Conservation (phyloP, 2,113 vertebrate genomes). For the Hipposideros armiger region DNA sequence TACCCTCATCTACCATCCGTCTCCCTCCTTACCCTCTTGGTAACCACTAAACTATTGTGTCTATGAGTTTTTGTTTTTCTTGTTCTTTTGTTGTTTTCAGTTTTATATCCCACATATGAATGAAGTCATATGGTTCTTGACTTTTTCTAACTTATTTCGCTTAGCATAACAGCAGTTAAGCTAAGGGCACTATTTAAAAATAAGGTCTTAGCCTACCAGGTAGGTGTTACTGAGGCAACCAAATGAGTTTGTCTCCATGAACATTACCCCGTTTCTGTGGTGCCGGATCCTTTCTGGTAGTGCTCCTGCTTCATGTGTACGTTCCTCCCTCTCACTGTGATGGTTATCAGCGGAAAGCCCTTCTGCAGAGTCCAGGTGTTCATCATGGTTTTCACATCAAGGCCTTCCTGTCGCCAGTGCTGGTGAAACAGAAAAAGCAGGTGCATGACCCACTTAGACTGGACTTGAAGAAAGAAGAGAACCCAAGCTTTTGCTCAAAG, state of each 20-base stretch:
- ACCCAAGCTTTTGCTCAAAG: neutral
- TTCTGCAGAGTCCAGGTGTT: constrained; percentile 96
- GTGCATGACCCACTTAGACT: neutral
- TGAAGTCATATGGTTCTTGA: too few species aligned
- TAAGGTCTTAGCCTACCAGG: neutral
- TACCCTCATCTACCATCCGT: too few species aligned
- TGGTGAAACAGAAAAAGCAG: constrained; percentile 64
- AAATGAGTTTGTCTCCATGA: neutral
- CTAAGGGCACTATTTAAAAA: neutral
- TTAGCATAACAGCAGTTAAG: neutral
- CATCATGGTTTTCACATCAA: constrained; percentile 93
- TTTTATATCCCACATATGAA: too few species aligned
- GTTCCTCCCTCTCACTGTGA: constrained; percentile 90
- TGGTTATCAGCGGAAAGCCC: constrained; percentile 93
- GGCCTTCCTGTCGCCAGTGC: constrained; percentile 89
- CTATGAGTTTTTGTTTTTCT: too few species aligned
- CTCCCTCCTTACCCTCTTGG: too few species aligned
- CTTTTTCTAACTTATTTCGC: too few species aligned
- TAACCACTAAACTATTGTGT: too few species aligned
- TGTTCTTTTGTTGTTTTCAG: too few species aligned
- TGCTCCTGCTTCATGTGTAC: constrained; percentile 91
- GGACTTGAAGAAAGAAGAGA: neutral
- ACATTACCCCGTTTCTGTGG: constrained; percentile 88
- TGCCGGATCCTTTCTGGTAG: constrained; percentile 87
- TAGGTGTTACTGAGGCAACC: neutral